Evolutionary conservation across 2,888 invertebrate species (phyloP).

Genomic region (Chydorus sphaericus): DNA sequence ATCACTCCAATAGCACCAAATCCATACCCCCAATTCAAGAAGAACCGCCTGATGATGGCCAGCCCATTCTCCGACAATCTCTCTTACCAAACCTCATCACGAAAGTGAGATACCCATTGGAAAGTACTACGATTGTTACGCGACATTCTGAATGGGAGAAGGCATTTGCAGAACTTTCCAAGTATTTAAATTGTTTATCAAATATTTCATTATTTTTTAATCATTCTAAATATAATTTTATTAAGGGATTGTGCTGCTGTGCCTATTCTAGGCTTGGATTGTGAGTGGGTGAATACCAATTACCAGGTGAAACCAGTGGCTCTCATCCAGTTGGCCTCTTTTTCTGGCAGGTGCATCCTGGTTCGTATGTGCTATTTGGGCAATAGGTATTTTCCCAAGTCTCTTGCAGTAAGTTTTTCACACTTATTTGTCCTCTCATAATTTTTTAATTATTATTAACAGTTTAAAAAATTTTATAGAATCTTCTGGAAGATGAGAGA

Average conservation of each 20-base stretch:
- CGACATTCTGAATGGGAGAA: not conserved
- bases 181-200: no score
- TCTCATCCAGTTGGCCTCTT: conserved; percentile 53
- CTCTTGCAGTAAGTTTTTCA: conserved; percentile 39
- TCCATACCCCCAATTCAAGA: no score
- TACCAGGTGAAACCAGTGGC: conserved; percentile 46
- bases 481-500: conserved; percentile 42
- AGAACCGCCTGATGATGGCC: no score
- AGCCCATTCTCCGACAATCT: no score
- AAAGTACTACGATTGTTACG: not conserved
- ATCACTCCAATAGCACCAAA: no score
- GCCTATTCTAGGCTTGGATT: conserved; percentile 55
- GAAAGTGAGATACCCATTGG: no score
- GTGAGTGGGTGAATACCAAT: conserved; percentile 55
- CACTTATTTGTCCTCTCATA: no score
- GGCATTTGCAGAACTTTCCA: not conserved
- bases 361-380: conserved; percentile 47
- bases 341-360: conserved; percentile 50
- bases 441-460: not conserved
- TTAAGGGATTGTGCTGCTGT: conserved; percentile 13
- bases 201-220: no score
- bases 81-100: no score
- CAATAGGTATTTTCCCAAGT: conserved; percentile 41
- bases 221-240: not conserved
- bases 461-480: conserved; percentile 27